phyloP scores from a whole-genome alignment of 37 sponge, comb jelly and placozoan genomes.

The Ianthella basta region DNA sequence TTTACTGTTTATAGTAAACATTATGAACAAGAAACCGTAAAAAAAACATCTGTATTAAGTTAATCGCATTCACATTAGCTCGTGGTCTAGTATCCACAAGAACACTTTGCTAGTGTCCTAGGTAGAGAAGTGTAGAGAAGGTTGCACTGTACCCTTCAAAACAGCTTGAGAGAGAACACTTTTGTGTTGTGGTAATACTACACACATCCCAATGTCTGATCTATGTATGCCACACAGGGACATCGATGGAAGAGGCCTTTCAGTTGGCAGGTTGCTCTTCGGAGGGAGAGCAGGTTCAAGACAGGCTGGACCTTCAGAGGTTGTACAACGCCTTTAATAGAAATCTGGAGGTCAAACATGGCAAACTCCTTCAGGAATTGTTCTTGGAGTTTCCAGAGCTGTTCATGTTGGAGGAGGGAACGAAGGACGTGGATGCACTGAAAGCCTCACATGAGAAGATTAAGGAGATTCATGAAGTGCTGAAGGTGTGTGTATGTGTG shows the following conservation, averaged over 20 bases:
- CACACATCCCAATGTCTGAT: no score
- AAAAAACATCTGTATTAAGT: no score
- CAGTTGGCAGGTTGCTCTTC: conserved; percentile 29
- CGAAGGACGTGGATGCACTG: background rate
- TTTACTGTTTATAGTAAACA: no score
- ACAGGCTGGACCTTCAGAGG: conserved; percentile 4
- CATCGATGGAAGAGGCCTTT: conserved; percentile 38
- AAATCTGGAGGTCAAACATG: conserved; percentile 47
- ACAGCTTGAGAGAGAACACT: no score
- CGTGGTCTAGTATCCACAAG: no score
- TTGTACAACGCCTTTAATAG: conserved; percentile 63
- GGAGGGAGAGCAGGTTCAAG: conserved; percentile 5
- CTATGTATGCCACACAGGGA: no score
- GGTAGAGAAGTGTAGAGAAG: no score
- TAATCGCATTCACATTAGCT: no score
- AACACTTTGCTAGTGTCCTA: no score
- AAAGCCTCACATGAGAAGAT: conserved; percentile 5
- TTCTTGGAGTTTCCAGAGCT: conserved; percentile 65
- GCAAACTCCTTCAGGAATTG: conserved; percentile 54
- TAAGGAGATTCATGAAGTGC: conserved; percentile 20
- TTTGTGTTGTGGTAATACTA: no score
- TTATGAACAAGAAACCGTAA: no score
- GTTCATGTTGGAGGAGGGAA: conserved; percentile 12
- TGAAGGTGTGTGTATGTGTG: conserved; percentile 28
- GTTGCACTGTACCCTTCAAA: no score